phyloP scores from a whole-genome alignment of 2,888 invertebrate species.

The Chouioia cunea region DNA sequence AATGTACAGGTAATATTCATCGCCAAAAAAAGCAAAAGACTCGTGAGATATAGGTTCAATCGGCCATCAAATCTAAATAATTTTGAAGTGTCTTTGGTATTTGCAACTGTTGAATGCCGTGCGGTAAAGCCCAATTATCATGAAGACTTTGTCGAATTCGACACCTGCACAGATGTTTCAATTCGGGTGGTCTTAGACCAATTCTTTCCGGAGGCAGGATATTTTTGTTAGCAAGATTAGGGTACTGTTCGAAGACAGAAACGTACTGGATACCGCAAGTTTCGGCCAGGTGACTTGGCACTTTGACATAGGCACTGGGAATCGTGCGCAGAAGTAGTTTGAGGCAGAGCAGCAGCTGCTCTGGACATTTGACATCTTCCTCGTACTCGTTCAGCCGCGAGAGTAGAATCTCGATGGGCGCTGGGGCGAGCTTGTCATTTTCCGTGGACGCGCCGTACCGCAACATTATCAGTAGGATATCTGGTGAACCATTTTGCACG shows the following conservation, averaged over 20 bases:
- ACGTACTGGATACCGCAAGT: slow-evolving; percentile 59
- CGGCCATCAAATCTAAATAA: slow-evolving; percentile 82
- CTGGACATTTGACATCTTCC: slow-evolving; percentile 71
- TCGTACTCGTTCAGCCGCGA: slow-evolving; percentile 75
- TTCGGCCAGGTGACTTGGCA: slow-evolving; percentile 61
- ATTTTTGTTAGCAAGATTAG: slow-evolving; percentile 72
- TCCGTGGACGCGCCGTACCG: slow-evolving; percentile 71
- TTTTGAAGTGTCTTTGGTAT: slow-evolving; percentile 77
- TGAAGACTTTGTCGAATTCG: slow-evolving; percentile 76
- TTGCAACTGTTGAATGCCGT: slow-evolving; percentile 78
- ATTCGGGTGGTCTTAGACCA: slow-evolving; percentile 75
- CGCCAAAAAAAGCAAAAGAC: too few species aligned
- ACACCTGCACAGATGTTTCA: slow-evolving; percentile 84
- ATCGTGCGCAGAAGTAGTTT: slow-evolving; percentile 77
- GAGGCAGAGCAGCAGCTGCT: slow-evolving; percentile 79
- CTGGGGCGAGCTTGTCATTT: slow-evolving; percentile 73
- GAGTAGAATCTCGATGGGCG: slow-evolving; percentile 76
- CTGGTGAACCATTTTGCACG: slow-evolving; percentile 80
- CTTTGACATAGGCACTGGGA: slow-evolving; percentile 69
- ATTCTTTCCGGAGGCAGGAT: slow-evolving; percentile 75
- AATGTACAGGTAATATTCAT: too few species aligned
- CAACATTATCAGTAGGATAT: slow-evolving; percentile 80
- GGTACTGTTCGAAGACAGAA: slow-evolving; percentile 65
- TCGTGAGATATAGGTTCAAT: slow-evolving; percentile 66
- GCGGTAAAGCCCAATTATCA: slow-evolving; percentile 79